phyloP scores from a whole-genome alignment of 2,888 invertebrate genomes.

The Dyspetes luteomarginatus region DNA sequence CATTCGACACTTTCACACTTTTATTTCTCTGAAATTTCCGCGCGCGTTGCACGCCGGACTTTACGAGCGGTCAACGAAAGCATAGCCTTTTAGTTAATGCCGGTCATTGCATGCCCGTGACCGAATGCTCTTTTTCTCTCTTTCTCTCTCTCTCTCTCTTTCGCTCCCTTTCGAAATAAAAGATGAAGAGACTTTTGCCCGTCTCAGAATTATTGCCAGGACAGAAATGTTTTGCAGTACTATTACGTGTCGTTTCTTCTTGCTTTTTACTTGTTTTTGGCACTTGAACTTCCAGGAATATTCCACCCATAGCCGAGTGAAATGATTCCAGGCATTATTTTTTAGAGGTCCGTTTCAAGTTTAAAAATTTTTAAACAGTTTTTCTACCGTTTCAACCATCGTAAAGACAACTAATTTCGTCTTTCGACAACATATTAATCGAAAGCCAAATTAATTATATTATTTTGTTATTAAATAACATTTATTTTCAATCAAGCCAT shows the following conservation, averaged over 20 bases:
- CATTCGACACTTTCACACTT: slow-evolving; percentile 55
- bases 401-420: not conserved
- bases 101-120: slow-evolving; percentile 61
- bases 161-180: not conserved
- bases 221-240: slow-evolving; percentile 2
- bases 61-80: slow-evolving; percentile 70
- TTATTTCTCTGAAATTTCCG: slow-evolving; percentile 68
- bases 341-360: not conserved
- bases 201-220: not conserved
- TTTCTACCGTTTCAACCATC: not conserved
- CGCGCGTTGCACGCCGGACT: slow-evolving; percentile 64
- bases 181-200: slow-evolving; percentile 11
- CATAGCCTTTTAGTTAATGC: slow-evolving; percentile 69
- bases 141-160: not conserved
- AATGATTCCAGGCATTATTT: not conserved
- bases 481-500: no score
- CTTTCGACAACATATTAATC: not conserved
- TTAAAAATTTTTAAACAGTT: not conserved
- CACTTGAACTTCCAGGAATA: slow-evolving; percentile 5
- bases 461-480: no score
- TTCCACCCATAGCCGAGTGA: not conserved
- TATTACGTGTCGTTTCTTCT: not conserved
- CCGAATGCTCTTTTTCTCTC: slow-evolving; percentile 2
- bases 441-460: no score
- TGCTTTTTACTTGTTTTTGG: not conserved